These are phyloP conservation scores for Batillaria attramentaria DNA, from an alignment of 1,140 invertebrate genomes.

Conservation along the genomic window DNA sequence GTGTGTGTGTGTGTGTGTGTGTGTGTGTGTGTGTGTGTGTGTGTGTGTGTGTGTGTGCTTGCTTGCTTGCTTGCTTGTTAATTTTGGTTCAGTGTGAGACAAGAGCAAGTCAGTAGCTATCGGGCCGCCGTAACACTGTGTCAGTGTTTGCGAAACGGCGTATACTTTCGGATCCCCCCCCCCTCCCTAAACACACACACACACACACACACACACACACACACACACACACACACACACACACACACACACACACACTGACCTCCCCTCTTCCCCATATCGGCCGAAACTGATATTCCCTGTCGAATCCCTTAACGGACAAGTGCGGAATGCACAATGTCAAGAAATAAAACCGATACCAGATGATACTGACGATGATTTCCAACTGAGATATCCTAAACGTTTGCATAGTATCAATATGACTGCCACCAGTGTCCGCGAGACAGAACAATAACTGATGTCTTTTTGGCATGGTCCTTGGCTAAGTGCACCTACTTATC, in stretches of 20 bases:
- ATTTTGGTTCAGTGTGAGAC: not conserved
- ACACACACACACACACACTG: not conserved
- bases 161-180: not conserved
- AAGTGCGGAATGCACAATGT: too few relatives aligned
- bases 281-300: too few relatives aligned
- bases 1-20: not conserved
- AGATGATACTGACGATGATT: too few relatives aligned
- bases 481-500: too few relatives aligned
- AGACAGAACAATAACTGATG: too few relatives aligned
- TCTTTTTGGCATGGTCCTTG: too few relatives aligned
- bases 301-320: too few relatives aligned
- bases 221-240: not conserved
- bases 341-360: too few relatives aligned
- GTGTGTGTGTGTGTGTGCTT: not conserved
- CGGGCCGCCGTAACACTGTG: not conserved
- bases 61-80: not conserved
- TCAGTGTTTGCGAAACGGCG: not conserved
- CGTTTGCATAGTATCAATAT: too few relatives aligned
- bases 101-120: not conserved
- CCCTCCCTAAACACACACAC: not conserved
- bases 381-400: too few relatives aligned
- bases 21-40: conserved; percentile 10
- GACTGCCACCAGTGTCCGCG: too few relatives aligned
- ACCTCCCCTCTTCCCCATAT: too few relatives aligned
- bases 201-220: not conserved